Conservation (phyloP, 2,888 invertebrate species). For the Chorisops tibialis region DNA sequence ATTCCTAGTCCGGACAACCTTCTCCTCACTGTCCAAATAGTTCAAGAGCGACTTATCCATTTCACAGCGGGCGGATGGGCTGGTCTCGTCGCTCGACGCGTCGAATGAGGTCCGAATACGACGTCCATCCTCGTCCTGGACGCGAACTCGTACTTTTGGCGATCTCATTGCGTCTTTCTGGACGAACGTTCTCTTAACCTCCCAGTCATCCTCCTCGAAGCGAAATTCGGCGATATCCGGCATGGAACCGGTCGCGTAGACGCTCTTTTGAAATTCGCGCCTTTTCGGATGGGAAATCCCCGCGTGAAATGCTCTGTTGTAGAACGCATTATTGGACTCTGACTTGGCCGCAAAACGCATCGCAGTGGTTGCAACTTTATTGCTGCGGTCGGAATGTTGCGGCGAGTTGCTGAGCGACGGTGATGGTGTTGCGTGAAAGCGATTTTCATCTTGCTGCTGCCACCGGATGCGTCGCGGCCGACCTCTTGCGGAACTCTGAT, state of each 20-base stretch:
- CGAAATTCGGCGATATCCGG: slow-evolving; percentile 24
- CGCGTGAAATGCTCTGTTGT: slow-evolving; percentile 36
- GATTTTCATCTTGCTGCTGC: too few relatives aligned
- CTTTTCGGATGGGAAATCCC: slow-evolving; percentile 25
- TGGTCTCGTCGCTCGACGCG: slow-evolving; percentile 19
- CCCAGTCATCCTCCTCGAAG: slow-evolving; percentile 36
- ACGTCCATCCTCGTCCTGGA: slow-evolving; percentile 37
- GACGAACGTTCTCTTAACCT: slow-evolving; percentile 35
- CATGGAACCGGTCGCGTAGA: slow-evolving; percentile 31
- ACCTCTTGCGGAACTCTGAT: not conserved
- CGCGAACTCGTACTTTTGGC: slow-evolving; percentile 31
- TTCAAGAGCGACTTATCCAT: not conserved
- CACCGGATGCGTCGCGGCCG: not conserved
- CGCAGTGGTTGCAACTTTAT: not conserved
- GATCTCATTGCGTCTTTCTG: not conserved
- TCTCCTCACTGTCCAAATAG: slow-evolving; percentile 7
- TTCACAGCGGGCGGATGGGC: not conserved
- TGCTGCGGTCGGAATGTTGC: too few relatives aligned
- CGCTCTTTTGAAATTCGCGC: slow-evolving; percentile 29
- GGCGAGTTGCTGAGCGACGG: too few relatives aligned
- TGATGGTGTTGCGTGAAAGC: too few relatives aligned
- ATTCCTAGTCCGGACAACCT: not conserved
- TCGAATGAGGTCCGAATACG: slow-evolving; percentile 36
- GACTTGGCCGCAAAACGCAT: not conserved
- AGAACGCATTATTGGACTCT: slow-evolving; percentile 36